phyloP scores from a whole-genome alignment of 2,888 invertebrate genomes.

The Campaea margaritaria region DNA sequence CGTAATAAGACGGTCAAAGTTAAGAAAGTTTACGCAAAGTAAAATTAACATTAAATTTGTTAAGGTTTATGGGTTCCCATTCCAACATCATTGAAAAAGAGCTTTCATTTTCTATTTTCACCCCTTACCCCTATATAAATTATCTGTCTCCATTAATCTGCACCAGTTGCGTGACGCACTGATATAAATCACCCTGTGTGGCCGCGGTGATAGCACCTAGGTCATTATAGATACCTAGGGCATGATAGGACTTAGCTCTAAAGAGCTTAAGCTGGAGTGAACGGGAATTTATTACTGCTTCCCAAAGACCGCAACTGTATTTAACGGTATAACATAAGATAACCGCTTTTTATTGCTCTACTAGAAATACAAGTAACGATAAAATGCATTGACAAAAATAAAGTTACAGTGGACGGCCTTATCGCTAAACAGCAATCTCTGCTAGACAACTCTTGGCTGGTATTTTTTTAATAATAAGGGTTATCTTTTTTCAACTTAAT shows the following conservation, averaged over 20 bases:
- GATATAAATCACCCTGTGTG: conserved; percentile 23
- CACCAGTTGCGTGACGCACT: conserved; percentile 28
- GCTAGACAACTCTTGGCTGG: no score
- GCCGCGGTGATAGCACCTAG: conserved; percentile 20
- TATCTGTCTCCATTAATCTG: conserved; percentile 42
- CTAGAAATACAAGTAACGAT: neutral
- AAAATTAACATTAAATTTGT: neutral
- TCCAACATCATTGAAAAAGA: conserved; percentile 1
- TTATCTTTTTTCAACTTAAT: no score
- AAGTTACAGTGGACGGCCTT: no score
- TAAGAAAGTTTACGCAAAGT: neutral
- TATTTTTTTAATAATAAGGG: no score
- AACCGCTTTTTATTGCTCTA: no score
- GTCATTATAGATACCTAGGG: neutral
- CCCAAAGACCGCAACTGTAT: neutral
- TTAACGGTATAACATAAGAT: neutral
- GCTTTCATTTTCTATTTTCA: conserved; percentile 19
- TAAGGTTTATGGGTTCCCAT: neutral
- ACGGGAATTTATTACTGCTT: neutral
- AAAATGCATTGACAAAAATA: neutral
- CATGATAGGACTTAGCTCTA: conserved; percentile 6
- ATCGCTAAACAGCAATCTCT: no score
- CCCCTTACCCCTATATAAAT: conserved; percentile 35
- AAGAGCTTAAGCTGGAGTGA: conserved; percentile 4
- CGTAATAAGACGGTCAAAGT: no score